Percentiles rank a stretch among this genome's conserved stretches.
Evolutionary conservation across 2,113 vertebrate genomes (phyloP).

Genomic region (Menidia beryllina): DNA sequence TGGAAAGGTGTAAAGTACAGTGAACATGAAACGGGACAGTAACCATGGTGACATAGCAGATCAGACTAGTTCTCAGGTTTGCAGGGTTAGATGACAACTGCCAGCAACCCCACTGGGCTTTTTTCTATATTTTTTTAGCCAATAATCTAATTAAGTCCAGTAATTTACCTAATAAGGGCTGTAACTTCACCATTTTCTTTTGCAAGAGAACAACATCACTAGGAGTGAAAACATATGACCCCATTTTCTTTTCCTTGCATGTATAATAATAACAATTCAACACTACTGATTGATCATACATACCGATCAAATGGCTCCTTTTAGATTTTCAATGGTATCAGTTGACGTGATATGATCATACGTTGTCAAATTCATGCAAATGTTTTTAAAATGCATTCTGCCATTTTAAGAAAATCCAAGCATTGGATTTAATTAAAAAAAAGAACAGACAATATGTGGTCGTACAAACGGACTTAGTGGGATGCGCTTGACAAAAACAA

Average conservation of each 20-base stretch:
- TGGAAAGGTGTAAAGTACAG: background rate
- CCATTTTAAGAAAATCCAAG: background rate
- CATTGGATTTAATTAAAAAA: background rate
- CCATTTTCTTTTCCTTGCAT: no score
- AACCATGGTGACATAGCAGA: background rate
- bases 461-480: background rate
- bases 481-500: constrained; percentile 1
- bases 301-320: no score
- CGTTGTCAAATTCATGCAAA: background rate
- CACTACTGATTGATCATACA: background rate
- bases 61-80: background rate
- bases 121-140: background rate
- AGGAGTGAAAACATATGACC: no score
- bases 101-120: background rate
- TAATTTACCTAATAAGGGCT: no score
- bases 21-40: background rate
- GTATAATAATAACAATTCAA: no score
- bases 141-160: background rate
- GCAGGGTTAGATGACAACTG: background rate
- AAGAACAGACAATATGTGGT: background rate
- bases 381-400: background rate
- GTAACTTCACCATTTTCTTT: no score
- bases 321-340: background rate
- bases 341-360: background rate
- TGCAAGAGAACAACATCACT: no score